These are phyloP conservation scores for Sander vitreus DNA, from an alignment of 2,113 vertebrate species.

Conservation along the genomic window DNA sequence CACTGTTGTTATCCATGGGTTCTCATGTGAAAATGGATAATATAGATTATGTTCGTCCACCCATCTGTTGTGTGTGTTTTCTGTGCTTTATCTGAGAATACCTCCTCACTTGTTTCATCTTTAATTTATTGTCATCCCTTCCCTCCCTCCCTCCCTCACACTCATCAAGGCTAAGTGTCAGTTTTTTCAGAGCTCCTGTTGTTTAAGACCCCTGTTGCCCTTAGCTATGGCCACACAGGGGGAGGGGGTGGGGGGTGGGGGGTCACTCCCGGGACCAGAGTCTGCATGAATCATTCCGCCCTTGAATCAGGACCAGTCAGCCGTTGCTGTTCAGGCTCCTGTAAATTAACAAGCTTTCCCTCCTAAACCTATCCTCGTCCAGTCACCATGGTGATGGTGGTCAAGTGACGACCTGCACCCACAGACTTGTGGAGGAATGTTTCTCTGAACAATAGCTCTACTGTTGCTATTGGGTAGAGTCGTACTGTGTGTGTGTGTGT, in stretches of 20 bases:
- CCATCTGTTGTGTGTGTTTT: background rate
- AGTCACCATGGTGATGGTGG: slow-evolving; percentile 79
- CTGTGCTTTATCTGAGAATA: slow-evolving; percentile 4
- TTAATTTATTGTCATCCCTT: slow-evolving; percentile 4
- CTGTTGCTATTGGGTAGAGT: slow-evolving; percentile 54
- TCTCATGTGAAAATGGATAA: background rate
- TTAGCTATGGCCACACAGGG: slow-evolving; percentile 33
- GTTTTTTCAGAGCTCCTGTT: slow-evolving; percentile 48
- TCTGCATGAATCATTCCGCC: slow-evolving; percentile 61
- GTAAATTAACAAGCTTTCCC: slow-evolving; percentile 72
- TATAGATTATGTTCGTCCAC: background rate
- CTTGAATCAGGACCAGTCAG: slow-evolving; percentile 65
- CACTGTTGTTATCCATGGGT: background rate
- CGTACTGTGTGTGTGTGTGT: background rate
- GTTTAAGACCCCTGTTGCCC: slow-evolving; percentile 43
- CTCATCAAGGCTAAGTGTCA: slow-evolving; percentile 51
- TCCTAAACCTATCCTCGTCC: slow-evolving; percentile 53
- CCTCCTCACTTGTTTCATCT: slow-evolving; percentile 18
- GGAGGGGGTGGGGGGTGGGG: background rate
- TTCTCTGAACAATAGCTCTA: slow-evolving; percentile 69
- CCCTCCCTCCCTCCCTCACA: background rate
- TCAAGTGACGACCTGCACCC: slow-evolving; percentile 69
- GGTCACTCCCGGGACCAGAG: slow-evolving; percentile 33
- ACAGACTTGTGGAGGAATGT: slow-evolving; percentile 70
- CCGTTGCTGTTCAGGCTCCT: slow-evolving; percentile 55